phyloP scores from a whole-genome alignment of 92 coral and sea anemone species.

The Muricea muricata region DNA sequence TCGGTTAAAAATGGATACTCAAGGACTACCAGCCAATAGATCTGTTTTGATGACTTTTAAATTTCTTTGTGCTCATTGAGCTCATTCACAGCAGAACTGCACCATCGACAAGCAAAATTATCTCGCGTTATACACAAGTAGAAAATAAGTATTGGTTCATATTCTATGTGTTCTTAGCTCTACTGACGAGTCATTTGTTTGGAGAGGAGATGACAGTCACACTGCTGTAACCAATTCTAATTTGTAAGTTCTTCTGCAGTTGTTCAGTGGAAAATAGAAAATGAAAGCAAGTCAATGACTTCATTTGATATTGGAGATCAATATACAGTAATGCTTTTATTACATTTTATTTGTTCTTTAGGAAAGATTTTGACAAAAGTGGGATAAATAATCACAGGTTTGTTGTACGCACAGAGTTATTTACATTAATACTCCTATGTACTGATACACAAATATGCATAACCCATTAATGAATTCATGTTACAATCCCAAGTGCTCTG shows the following conservation, averaged over 20 bases:
- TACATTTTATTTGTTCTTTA: conserved; percentile 30
- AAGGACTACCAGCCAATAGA: no score
- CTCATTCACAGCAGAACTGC: no score
- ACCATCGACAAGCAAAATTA: no score
- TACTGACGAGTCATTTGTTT: conserved; percentile 98
- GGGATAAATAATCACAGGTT: conserved; percentile 83
- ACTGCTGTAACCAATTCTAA: conserved; percentile 93
- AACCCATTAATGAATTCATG: no score
- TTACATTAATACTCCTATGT: neutral
- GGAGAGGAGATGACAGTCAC: conserved; percentile 95
- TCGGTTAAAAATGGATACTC: no score
- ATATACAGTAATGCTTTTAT: no score
- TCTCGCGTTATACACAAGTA: no score
- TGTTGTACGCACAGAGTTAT: neutral
- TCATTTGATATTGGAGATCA: neutral
- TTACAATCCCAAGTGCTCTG: no score
- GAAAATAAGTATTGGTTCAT: no score
- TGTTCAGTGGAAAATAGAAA: neutral
- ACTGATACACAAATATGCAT: no score
- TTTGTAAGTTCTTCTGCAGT: conserved; percentile 75
- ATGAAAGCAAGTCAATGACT: neutral
- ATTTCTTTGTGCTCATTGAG: no score
- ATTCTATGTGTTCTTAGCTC: conserved; percentile 64
- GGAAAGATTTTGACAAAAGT: conserved; percentile 94
- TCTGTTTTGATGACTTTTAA: no score